A percentile compares a stretch with the other conserved stretches of the same genome.
Evolutionary conservation across 2,888 invertebrate genomes (phyloP).

Genomic region (Leptinotarsa juncta): DNA sequence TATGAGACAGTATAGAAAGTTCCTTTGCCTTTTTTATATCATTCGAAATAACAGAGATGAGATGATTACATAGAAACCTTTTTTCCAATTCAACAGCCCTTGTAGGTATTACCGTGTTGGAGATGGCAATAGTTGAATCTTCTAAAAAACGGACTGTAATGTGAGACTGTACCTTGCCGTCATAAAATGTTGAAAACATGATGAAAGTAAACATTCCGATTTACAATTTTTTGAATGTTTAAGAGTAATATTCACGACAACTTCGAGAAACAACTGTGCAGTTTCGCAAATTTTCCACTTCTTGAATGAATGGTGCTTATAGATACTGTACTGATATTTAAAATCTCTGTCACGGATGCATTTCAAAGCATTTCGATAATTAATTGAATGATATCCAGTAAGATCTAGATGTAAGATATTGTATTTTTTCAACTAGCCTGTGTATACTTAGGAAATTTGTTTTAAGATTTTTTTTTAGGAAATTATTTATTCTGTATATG

Average conservation of each 20-base stretch:
- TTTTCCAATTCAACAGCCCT: too few relatives aligned
- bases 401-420: slow-evolving; percentile 26
- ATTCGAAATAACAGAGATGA: too few relatives aligned
- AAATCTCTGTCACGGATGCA: slow-evolving; percentile 25
- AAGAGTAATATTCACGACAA: neutral
- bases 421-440: slow-evolving; percentile 30
- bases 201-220: slow-evolving; percentile 15
- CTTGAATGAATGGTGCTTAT: slow-evolving; percentile 53
- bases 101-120: too few relatives aligned
- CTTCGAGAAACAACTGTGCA: slow-evolving; percentile 53
- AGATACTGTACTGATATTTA: slow-evolving; percentile 37
- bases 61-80: too few relatives aligned
- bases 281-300: slow-evolving; percentile 51
- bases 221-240: neutral
- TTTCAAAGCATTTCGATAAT: slow-evolving; percentile 21
- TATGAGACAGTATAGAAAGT: too few relatives aligned
- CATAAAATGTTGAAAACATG: neutral
- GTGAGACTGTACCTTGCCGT: too few relatives aligned
- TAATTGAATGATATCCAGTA: neutral
- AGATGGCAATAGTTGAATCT: too few relatives aligned
- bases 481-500: slow-evolving; percentile 28
- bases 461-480: slow-evolving; percentile 1
- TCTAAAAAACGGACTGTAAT: too few relatives aligned
- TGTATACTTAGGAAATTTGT: slow-evolving; percentile 22
- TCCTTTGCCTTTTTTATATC: too few relatives aligned